These are phyloP conservation scores for Halcyon leucocephala DNA, from an alignment of 2,797 vertebrate genomes.

Conservation along the genomic window DNA sequence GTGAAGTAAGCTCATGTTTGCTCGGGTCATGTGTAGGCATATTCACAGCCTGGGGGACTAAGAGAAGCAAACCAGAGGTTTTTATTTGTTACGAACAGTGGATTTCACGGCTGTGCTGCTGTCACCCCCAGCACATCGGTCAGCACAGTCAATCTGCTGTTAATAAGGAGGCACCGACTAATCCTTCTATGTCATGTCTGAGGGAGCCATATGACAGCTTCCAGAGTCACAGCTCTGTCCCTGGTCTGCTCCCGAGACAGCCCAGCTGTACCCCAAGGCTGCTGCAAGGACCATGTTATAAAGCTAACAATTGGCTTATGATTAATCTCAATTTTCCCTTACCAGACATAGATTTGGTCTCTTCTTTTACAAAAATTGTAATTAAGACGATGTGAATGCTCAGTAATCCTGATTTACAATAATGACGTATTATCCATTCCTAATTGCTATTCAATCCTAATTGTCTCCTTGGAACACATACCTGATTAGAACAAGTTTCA, in stretches of 20 bases:
- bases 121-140: not conserved
- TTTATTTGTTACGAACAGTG: not conserved
- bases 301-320: not conserved
- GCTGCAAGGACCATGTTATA: not conserved
- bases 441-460: constrained; percentile 11
- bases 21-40: accelerated
- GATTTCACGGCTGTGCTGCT: not conserved
- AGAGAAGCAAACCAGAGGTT: not conserved
- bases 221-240: not conserved
- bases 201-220: not conserved
- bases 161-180: not conserved
- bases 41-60: not conserved
- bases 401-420: constrained; percentile 1
- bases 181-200: accelerated
- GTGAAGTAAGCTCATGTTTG: not conserved
- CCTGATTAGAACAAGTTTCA: not conserved
- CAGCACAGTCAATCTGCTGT: not conserved
- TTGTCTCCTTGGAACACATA: not conserved
- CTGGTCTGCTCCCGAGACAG: not conserved
- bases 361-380: not conserved
- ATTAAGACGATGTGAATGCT: not conserved
- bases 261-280: not conserved
- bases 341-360: not conserved
- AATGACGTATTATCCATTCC: not conserved
- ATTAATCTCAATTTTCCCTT: not conserved